Conservation (phyloP, 2,113 vertebrate genomes). For the Ictidomys tridecemlineatus region DNA sequence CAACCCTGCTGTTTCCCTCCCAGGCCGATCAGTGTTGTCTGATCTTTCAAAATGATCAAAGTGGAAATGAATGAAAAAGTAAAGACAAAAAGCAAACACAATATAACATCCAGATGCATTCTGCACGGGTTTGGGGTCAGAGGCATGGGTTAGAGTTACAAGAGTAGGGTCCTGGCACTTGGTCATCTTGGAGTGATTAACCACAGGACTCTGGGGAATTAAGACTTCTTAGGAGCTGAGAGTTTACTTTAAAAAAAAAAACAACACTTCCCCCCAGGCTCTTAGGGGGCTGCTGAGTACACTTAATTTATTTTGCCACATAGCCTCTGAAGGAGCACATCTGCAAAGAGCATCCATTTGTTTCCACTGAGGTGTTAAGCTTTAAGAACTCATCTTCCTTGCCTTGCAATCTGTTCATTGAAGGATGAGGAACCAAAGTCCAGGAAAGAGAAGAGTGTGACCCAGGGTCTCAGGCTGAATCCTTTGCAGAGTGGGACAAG, state of each 20-base stretch:
- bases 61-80: not conserved
- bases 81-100: not conserved
- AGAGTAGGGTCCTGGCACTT: not conserved
- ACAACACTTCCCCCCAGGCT: not conserved
- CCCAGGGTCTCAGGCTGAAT: no score
- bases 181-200: not conserved
- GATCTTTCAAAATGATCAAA: not conserved
- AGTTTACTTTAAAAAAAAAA: not conserved
- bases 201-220: not conserved
- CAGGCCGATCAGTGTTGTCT: no score
- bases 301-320: not conserved
- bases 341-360: not conserved
- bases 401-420: not conserved
- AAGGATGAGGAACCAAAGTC: not conserved
- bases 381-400: not conserved
- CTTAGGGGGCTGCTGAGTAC: not conserved
- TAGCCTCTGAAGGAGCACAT: not conserved
- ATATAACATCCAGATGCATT: rapidly evolving
- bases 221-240: not conserved
- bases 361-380: not conserved
- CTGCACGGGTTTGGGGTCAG: rapidly evolving
- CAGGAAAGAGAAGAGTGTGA: not conserved
- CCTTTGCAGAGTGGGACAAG: no score
- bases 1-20: not conserved
- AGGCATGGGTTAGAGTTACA: not conserved